Percentiles rank a stretch among this genome's conserved stretches.
These are phyloP conservation scores for Drosophila ezoana DNA, from an alignment of 2,888 invertebrate species.

Conservation along the genomic window DNA sequence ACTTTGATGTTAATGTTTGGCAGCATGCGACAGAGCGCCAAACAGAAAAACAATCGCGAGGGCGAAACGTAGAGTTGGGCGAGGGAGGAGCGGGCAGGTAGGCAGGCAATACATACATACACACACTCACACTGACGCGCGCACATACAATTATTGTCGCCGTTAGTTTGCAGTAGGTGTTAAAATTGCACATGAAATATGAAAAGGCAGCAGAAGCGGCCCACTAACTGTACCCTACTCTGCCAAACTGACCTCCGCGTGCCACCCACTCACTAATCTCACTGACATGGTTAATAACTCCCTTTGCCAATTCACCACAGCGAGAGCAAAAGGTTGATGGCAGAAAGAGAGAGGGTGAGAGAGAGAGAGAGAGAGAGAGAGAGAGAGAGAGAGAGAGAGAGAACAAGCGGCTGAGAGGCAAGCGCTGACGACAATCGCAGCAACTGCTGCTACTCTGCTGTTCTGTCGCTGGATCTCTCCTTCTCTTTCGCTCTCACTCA, in stretches of 20 bases:
- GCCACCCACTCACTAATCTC: background rate
- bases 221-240: constrained; percentile 19
- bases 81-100: background rate
- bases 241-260: fast-evolving
- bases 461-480: background rate
- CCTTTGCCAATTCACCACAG: constrained; percentile 65
- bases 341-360: too few relatives aligned
- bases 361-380: constrained; percentile 4
- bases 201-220: constrained; percentile 56
- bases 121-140: constrained; percentile 21
- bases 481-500: background rate
- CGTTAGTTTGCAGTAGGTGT: constrained; percentile 74
- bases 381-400: constrained; percentile 8
- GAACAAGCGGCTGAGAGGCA: constrained; percentile 7
- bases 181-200: constrained; percentile 78
- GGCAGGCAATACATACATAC: background rate
- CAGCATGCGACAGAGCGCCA: constrained; percentile 33
- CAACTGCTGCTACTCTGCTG: constrained; percentile 28
- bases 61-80: constrained; percentile 2
- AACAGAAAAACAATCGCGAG: constrained; percentile 5
- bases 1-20: constrained; percentile 63
- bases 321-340: constrained; percentile 11
- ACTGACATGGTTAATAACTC: constrained; percentile 65
- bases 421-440: constrained; percentile 55
- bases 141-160: constrained; percentile 54